A percentile compares a stretch with the other conserved stretches of the same genome.
Conservation (phyloP, 2,113 vertebrate species). For the Onychostoma macrolepis region DNA sequence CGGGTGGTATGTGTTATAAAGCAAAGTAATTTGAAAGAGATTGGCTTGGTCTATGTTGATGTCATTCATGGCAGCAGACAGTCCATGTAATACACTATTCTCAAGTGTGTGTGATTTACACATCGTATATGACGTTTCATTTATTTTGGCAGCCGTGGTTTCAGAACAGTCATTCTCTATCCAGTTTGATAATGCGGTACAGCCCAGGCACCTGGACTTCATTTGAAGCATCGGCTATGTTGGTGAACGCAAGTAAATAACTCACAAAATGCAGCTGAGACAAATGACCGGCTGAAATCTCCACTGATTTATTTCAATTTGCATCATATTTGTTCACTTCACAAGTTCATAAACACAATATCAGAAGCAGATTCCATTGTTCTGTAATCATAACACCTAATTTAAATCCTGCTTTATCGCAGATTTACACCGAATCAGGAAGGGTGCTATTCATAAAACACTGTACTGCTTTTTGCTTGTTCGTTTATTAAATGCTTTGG, state of each 20-base stretch:
- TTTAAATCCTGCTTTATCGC: neutral
- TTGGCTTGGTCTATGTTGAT: slow-evolving; percentile 56
- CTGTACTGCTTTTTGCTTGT: neutral
- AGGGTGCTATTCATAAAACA: neutral
- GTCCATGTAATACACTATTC: slow-evolving; percentile 61
- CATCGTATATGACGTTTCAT: slow-evolving; percentile 60
- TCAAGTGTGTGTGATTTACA: slow-evolving; percentile 58
- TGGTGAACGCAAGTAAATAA: slow-evolving; percentile 41
- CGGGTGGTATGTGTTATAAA: slow-evolving; percentile 8
- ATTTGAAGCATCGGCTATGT: slow-evolving; percentile 60
- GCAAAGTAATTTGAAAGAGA: neutral
- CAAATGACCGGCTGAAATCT: slow-evolving; percentile 54
- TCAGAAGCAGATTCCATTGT: slow-evolving; percentile 38
- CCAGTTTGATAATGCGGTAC: slow-evolving; percentile 55
- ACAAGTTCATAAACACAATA: slow-evolving; percentile 46
- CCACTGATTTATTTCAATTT: slow-evolving; percentile 54
- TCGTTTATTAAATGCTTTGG: neutral
- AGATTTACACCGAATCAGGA: neutral
- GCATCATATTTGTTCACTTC: slow-evolving; percentile 49
- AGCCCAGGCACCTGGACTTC: slow-evolving; percentile 66
- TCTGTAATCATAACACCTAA: slow-evolving; percentile 25
- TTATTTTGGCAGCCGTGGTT: slow-evolving; percentile 65
- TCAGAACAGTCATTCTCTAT: slow-evolving; percentile 56
- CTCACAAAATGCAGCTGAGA: slow-evolving; percentile 25
- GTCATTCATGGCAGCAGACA: slow-evolving; percentile 60